These are phyloP conservation scores for Ostrea denselamellosa DNA, from an alignment of 1,140 invertebrate genomes.

Conservation along the genomic window DNA sequence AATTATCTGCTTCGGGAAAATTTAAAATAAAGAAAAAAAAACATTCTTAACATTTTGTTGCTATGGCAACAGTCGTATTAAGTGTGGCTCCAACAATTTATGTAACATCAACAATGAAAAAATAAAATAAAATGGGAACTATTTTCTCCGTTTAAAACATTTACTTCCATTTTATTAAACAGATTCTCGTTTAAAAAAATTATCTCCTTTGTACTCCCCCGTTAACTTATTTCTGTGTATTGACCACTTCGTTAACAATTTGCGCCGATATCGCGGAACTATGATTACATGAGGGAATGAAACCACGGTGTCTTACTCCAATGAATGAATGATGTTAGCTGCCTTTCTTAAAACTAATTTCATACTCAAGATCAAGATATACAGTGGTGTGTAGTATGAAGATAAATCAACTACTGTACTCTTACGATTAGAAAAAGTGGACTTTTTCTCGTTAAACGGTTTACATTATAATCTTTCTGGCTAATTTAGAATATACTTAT, in stretches of 20 bases:
- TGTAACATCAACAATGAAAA: background rate
- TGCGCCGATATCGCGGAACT: background rate
- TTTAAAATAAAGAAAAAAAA: background rate
- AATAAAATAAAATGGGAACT: background rate
- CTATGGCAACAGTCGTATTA: background rate
- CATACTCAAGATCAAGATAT: background rate
- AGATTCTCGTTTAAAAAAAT: background rate
- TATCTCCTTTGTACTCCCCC: background rate
- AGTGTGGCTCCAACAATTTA: background rate
- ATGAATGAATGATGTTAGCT: background rate
- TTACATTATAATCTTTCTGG: background rate
- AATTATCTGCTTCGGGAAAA: background rate
- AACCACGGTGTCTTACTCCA: background rate
- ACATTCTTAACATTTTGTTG: background rate
- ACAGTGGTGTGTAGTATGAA: background rate
- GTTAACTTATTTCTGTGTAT: background rate
- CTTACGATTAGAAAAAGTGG: background rate
- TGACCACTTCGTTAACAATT: conserved; percentile 8
- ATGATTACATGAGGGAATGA: background rate
- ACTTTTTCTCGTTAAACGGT: conserved; percentile 22
- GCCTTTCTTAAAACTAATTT: background rate
- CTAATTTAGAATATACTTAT: background rate
- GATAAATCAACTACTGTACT: background rate
- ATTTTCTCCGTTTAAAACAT: background rate
- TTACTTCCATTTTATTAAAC: background rate